A percentile compares a stretch with the other conserved stretches of the same genome.
phyloP scores from a whole-genome alignment of 2,888 invertebrate species.

The Oxycera nigricornis region DNA sequence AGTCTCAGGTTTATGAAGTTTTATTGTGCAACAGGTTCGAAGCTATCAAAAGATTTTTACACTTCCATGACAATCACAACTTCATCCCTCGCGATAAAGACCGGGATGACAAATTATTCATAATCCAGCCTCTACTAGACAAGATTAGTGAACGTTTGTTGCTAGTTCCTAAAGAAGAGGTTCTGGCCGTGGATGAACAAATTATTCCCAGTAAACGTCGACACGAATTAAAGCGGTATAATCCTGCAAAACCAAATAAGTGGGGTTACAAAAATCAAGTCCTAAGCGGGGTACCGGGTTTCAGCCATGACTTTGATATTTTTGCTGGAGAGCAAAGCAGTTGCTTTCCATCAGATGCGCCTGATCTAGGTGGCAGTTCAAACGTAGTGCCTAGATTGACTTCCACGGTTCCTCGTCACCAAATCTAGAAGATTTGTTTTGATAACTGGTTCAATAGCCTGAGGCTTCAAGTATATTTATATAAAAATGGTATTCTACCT shows the following conservation, averaged over 20 bases:
- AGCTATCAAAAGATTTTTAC: not conserved
- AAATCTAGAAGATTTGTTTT: constrained; percentile 53
- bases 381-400: constrained; percentile 52
- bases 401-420: constrained; percentile 50
- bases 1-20: not conserved
- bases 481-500: constrained; percentile 47
- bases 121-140: not conserved
- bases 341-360: constrained; percentile 48
- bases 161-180: constrained; percentile 50
- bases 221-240: constrained; percentile 52
- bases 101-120: not conserved
- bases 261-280: constrained; percentile 56
- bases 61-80: not conserved
- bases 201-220: constrained; percentile 54
- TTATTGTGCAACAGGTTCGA: not conserved
- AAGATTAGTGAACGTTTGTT: constrained; percentile 31
- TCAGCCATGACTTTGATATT: constrained; percentile 57
- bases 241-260: constrained; percentile 55
- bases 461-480: constrained; percentile 43
- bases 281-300: constrained; percentile 55
- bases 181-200: constrained; percentile 54
- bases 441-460: constrained; percentile 54
- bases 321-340: constrained; percentile 53
- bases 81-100: not conserved
- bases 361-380: constrained; percentile 50